Percentiles rank a stretch among this genome's conserved stretches.
Evolutionary conservation across 2,797 vertebrate species (phyloP).

Genomic region (Rhabdophis nuchalis): DNA sequence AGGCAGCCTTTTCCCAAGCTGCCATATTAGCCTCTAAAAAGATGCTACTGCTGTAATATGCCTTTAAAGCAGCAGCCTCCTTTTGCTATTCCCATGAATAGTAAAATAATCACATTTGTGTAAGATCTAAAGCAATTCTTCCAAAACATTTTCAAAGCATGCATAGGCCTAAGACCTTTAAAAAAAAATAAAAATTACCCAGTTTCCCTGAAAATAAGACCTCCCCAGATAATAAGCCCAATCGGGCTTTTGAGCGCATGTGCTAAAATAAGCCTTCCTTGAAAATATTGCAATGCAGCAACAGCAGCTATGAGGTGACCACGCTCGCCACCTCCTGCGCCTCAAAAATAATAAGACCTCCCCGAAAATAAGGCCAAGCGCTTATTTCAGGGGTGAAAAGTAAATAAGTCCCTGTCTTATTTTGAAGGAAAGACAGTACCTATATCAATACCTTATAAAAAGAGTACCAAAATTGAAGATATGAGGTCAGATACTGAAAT

Average conservation of each 20-base stretch:
- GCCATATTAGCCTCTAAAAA: not conserved
- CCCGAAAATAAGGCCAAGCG: too few relatives aligned
- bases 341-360: too few relatives aligned
- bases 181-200: too few relatives aligned
- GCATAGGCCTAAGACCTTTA: not conserved
- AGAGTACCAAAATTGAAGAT: not conserved
- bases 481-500: not conserved
- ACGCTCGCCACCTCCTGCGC: too few relatives aligned
- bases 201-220: too few relatives aligned
- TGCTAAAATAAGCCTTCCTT: too few relatives aligned
- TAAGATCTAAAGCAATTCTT: not conserved
- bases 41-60: not conserved
- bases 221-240: too few relatives aligned
- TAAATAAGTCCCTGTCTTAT: too few relatives aligned
- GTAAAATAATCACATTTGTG: not conserved
- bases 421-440: not conserved
- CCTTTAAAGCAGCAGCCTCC: not conserved
- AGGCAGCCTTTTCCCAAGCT: not conserved
- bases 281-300: too few relatives aligned
- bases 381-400: too few relatives aligned
- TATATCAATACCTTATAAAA: not conserved
- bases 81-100: not conserved
- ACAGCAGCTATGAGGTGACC: too few relatives aligned
- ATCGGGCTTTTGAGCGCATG: too few relatives aligned
- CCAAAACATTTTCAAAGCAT: not conserved